These are phyloP conservation scores for Himalopsyche japonica DNA, from an alignment of 2,888 invertebrate genomes.

Conservation along the genomic window DNA sequence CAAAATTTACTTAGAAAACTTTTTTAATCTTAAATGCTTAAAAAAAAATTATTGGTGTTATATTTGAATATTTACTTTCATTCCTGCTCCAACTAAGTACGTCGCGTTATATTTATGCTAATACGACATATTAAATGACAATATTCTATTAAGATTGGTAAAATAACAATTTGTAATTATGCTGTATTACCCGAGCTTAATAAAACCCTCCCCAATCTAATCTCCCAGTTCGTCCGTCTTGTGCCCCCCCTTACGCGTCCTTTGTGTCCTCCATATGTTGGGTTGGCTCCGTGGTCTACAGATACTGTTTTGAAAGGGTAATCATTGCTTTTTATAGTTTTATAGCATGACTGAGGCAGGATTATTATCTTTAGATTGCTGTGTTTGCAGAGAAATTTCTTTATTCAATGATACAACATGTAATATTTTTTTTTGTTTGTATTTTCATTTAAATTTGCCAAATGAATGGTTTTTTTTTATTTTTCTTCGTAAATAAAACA, in stretches of 20 bases:
- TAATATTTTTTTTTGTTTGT: neutral
- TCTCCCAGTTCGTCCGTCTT: conserved; percentile 30
- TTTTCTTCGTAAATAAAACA: too few species aligned
- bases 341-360: neutral
- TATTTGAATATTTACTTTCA: too few species aligned
- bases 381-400: neutral
- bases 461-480: too few species aligned
- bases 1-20: too few species aligned
- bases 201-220: conserved; percentile 12
- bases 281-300: conserved; percentile 11
- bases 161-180: neutral
- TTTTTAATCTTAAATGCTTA: too few species aligned
- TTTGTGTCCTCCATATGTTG: conserved; percentile 29
- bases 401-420: neutral
- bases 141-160: neutral
- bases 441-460: neutral
- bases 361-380: neutral
- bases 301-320: conserved; percentile 6
- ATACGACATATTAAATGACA: too few species aligned
- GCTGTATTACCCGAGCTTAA: neutral
- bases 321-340: conserved; percentile 7
- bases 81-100: too few species aligned
- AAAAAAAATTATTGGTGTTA: too few species aligned
- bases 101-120: too few species aligned
- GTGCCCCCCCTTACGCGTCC: conserved; percentile 27